A percentile compares a stretch with the other conserved stretches of the same genome.
Evolutionary conservation across 2,888 invertebrate species (phyloP).

Genomic region (Mythimna lalbum): DNA sequence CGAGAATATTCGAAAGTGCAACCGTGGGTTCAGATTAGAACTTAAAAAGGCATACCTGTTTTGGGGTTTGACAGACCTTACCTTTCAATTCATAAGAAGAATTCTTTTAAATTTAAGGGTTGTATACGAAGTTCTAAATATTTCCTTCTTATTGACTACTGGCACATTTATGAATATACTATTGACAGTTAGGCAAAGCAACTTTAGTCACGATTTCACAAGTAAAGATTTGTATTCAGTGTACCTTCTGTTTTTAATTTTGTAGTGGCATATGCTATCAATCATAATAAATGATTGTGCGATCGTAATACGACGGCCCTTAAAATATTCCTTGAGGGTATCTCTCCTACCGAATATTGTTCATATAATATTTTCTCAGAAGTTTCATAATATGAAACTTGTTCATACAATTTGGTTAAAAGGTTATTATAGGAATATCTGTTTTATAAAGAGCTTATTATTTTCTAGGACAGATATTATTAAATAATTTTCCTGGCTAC

Average conservation of each 20-base stretch:
- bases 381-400: conserved; percentile 5
- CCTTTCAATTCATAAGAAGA: too few relatives aligned
- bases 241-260: conserved; percentile 26
- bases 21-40: too few relatives aligned
- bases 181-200: neutral
- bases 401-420: neutral
- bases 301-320: conserved; percentile 39
- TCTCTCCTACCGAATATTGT: conserved; percentile 41
- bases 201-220: neutral
- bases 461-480: neutral
- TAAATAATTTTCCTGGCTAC: neutral
- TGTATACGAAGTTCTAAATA: too few relatives aligned
- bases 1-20: too few relatives aligned
- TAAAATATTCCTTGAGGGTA: conserved; percentile 49
- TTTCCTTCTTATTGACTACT: too few relatives aligned
- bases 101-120: too few relatives aligned
- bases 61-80: too few relatives aligned
- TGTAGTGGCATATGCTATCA: conserved; percentile 27
- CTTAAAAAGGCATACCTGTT: too few relatives aligned
- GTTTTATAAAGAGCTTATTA: conserved; percentile 10
- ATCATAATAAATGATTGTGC: conserved; percentile 54
- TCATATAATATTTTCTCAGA: conserved; percentile 28
- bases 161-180: too few relatives aligned
- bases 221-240: neutral
- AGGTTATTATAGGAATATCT: conserved; percentile 1